phyloP scores from a whole-genome alignment of 2,888 invertebrate species.

The Nephrocerus scutellatus region DNA sequence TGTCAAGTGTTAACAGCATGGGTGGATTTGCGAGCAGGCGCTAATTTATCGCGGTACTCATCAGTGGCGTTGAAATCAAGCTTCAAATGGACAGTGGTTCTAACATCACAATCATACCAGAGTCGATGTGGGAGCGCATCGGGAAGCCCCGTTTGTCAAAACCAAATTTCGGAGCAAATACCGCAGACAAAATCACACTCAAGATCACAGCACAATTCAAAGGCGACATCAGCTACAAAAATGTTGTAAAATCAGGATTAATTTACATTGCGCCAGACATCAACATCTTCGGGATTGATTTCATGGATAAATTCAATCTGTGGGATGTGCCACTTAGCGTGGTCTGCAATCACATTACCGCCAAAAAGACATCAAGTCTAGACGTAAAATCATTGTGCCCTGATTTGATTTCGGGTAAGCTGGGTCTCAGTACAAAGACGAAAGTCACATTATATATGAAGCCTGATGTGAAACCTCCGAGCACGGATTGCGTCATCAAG shows the following conservation, averaged over 20 bases:
- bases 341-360: conserved; percentile 2
- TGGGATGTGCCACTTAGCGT: conserved; percentile 7
- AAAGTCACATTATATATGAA: conserved; percentile 7
- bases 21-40: conserved; percentile 5
- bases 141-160: conserved; percentile 5
- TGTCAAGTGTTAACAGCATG: conserved; percentile 2
- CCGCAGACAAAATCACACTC: conserved; percentile 9
- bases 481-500: no score
- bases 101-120: conserved; percentile 13
- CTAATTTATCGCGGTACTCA: conserved; percentile 2
- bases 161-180: conserved; percentile 1
- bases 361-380: conserved; percentile 3
- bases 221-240: conserved; percentile 3
- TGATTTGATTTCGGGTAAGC: conserved; percentile 1
- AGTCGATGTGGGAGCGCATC: conserved; percentile 13
- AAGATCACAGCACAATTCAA: conserved; percentile 9
- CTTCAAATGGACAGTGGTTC: conserved; percentile 14
- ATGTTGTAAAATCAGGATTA: not conserved
- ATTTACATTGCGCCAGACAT: not conserved
- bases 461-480: conserved; percentile 2
- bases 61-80: conserved; percentile 1
- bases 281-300: conserved; percentile 10
- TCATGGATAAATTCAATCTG: conserved; percentile 2
- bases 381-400: conserved; percentile 6
- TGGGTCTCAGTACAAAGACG: conserved; percentile 8